Evolutionary conservation across 2,113 vertebrate species (phyloP).

Genomic region (Gallinago undulata): DNA sequence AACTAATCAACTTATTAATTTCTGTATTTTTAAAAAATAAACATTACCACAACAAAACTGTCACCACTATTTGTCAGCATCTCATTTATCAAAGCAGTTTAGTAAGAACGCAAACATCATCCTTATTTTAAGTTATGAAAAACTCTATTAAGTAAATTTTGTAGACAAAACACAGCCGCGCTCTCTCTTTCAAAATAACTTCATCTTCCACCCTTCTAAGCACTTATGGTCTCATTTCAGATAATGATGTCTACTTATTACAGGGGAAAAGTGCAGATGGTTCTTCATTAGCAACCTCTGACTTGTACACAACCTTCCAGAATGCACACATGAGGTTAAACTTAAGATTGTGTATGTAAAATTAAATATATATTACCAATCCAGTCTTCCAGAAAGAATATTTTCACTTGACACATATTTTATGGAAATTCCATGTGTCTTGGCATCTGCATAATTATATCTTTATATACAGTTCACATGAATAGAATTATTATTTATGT

Average conservation of each 20-base stretch:
- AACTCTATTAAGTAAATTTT: background rate
- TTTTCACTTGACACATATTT: background rate
- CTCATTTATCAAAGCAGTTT: background rate
- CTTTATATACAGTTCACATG: background rate
- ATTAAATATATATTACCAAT: background rate
- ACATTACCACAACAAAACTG: background rate
- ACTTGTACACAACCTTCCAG: background rate
- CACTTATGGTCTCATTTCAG: background rate
- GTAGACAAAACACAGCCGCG: background rate
- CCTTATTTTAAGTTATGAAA: background rate
- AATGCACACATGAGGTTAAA: background rate
- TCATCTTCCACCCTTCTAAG: background rate
- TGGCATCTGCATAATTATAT: background rate
- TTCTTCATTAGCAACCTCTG: background rate
- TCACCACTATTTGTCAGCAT: background rate
- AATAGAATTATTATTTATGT: background rate
- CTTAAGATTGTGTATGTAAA: background rate
- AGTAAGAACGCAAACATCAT: background rate
- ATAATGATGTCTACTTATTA: background rate
- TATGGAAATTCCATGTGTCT: background rate
- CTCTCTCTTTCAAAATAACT: background rate
- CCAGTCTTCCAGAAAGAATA: background rate
- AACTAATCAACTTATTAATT: background rate
- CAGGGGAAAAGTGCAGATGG: background rate
- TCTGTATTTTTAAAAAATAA: background rate